phyloP scores from a whole-genome alignment of 1,140 invertebrate genomes.

The Halesus radiatus region DNA sequence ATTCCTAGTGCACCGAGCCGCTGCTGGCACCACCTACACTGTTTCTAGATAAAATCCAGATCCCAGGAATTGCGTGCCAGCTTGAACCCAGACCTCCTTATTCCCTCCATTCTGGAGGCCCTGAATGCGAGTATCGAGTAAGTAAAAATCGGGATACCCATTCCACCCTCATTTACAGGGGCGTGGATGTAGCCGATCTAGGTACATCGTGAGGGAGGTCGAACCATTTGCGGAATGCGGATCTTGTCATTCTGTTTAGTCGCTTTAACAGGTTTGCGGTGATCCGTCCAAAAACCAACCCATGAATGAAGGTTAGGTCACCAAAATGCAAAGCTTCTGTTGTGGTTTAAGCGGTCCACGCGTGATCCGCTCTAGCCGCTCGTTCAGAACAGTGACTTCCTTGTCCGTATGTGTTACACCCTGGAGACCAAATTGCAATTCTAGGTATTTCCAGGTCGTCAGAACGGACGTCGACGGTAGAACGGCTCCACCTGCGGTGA shows the following conservation, averaged over 20 bases:
- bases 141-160: conserved; percentile 55
- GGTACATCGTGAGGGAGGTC: conserved; percentile 60
- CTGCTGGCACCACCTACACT: conserved; percentile 53
- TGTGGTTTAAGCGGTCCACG: conserved; percentile 60
- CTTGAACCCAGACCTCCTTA: conserved; percentile 41
- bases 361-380: conserved; percentile 19
- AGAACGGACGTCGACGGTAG: conserved; percentile 47
- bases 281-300: conserved; percentile 56
- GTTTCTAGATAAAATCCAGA: conserved; percentile 6
- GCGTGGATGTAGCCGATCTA: conserved; percentile 61
- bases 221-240: conserved; percentile 58
- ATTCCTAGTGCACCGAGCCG: conserved; percentile 39
- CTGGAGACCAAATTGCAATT: conserved; percentile 56
- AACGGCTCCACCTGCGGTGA: background rate
- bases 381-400: background rate
- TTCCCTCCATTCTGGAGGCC: conserved; percentile 44
- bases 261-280: conserved; percentile 55
- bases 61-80: too few species aligned
- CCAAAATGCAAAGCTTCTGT: conserved; percentile 59
- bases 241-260: conserved; percentile 58
- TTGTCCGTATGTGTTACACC: conserved; percentile 32
- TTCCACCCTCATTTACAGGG: conserved; percentile 57
- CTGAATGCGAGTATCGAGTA: conserved; percentile 44
- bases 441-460: conserved; percentile 60
- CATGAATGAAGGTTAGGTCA: conserved; percentile 58